Percentiles rank a stretch among this genome's conserved stretches.
These are phyloP conservation scores for Mystacornis crossleyi DNA, from an alignment of 2,113 vertebrate species.

Conservation along the genomic window DNA sequence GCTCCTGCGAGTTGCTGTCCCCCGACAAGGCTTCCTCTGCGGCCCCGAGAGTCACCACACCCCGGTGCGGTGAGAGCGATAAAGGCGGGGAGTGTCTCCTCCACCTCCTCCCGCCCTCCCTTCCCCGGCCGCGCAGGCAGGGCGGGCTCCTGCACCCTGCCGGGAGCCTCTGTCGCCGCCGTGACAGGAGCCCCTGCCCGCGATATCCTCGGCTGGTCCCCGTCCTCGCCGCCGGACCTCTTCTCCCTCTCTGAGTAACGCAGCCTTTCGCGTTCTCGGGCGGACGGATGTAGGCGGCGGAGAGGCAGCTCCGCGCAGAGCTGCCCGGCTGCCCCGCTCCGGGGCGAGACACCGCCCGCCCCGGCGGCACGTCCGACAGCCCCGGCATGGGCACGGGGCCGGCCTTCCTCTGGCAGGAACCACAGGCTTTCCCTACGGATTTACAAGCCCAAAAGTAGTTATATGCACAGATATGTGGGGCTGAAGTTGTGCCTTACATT, in stretches of 20 bases:
- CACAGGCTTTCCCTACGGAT: not conserved
- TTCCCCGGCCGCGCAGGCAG: not conserved
- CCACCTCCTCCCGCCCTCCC: not conserved
- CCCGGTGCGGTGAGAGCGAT: not conserved
- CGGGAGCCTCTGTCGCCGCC: fast-evolving
- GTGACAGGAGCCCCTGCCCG: not conserved
- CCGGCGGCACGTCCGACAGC: not conserved
- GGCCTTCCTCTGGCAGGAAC: fast-evolving
- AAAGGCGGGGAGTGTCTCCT: not conserved
- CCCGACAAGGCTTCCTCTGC: not conserved
- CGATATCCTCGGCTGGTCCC: fast-evolving
- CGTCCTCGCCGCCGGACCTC: fast-evolving
- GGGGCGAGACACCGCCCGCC: not conserved
- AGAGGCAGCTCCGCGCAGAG: not conserved
- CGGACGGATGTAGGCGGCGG: not conserved
- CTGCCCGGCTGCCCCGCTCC: not conserved
- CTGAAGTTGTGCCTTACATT: fast-evolving
- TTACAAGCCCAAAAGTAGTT: not conserved
- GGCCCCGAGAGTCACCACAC: not conserved
- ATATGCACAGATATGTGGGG: fast-evolving
- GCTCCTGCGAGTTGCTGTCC: not conserved
- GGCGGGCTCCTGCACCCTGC: not conserved
- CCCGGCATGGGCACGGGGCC: not conserved
- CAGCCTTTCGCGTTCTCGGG: no score
- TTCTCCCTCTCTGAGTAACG: fast-evolving